Evolutionary conservation across 2,113 vertebrate species (phyloP).

Genomic region (Apteryx owenii): DNA sequence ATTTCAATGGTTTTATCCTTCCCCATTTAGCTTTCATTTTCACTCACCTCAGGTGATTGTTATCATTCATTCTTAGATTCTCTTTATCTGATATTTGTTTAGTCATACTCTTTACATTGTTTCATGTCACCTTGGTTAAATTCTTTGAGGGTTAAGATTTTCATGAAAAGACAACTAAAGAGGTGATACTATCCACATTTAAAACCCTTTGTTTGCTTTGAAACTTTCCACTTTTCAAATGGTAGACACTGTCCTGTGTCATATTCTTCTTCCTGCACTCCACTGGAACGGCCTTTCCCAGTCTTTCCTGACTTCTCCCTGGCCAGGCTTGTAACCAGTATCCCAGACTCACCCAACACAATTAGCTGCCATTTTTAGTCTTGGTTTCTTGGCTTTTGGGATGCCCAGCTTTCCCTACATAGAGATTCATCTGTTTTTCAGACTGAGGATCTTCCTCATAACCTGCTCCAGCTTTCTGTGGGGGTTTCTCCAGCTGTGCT

Average conservation of each 20-base stretch:
- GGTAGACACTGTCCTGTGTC: background rate
- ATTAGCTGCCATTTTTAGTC: background rate
- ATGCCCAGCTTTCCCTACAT: background rate
- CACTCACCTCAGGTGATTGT: background rate
- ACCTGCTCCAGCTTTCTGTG: background rate
- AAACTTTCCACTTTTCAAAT: background rate
- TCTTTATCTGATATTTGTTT: background rate
- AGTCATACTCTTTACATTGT: background rate
- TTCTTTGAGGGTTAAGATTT: background rate
- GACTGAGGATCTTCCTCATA: background rate
- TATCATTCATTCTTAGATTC: constrained; percentile 20
- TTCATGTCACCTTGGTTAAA: background rate
- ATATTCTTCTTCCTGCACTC: background rate
- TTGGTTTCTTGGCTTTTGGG: background rate
- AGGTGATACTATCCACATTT: background rate
- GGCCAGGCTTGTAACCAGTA: background rate
- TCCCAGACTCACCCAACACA: background rate
- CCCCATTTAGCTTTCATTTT: constrained; percentile 42
- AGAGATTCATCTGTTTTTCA: background rate
- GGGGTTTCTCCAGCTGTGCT: background rate
- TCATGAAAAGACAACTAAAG: background rate
- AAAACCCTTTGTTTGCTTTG: background rate
- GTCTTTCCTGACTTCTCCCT: background rate
- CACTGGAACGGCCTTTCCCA: background rate
- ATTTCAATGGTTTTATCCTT: constrained; percentile 15